These are phyloP conservation scores for human DNA, from an alignment of 2,113 vertebrate genomes.

Conservation along the genomic window DNA sequence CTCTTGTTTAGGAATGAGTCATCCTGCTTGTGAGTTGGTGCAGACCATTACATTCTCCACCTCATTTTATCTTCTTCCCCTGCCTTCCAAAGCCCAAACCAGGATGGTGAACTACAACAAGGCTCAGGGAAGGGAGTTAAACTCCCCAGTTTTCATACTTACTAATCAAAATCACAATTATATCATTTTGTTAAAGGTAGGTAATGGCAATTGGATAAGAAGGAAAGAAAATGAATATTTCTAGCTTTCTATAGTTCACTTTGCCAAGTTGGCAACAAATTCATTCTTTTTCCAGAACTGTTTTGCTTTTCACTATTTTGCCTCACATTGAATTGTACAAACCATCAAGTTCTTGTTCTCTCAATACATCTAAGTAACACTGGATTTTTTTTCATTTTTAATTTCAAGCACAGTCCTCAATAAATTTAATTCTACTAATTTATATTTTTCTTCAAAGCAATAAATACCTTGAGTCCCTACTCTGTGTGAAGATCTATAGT, in stretches of 20 bases:
- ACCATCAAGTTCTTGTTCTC: not conserved
- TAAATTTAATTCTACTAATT: conserved; percentile 5
- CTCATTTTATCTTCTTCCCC: not conserved
- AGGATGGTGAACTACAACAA: not conserved
- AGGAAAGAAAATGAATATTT: not conserved
- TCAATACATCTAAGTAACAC: not conserved
- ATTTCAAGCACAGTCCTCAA: not conserved
- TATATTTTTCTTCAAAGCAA: conserved; percentile 18
- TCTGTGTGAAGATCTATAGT: not conserved
- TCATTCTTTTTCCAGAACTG: not conserved
- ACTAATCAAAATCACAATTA: not conserved
- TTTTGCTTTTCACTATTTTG: conserved; percentile 8
- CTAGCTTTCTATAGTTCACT: not conserved
- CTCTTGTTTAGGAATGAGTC: not conserved
- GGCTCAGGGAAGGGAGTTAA: not conserved
- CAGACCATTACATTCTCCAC: not conserved
- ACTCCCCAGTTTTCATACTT: not conserved
- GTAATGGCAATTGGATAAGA: not conserved
- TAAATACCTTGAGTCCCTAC: not conserved
- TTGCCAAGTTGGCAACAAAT: not conserved
- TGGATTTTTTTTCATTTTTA: conserved; percentile 34
- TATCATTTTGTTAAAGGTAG: not conserved
- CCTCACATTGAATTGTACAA: not conserved
- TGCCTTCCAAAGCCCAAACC: not conserved
- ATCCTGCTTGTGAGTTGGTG: not conserved